phyloP scores from a whole-genome alignment of 2,113 vertebrate species.

The Columba janthina region DNA sequence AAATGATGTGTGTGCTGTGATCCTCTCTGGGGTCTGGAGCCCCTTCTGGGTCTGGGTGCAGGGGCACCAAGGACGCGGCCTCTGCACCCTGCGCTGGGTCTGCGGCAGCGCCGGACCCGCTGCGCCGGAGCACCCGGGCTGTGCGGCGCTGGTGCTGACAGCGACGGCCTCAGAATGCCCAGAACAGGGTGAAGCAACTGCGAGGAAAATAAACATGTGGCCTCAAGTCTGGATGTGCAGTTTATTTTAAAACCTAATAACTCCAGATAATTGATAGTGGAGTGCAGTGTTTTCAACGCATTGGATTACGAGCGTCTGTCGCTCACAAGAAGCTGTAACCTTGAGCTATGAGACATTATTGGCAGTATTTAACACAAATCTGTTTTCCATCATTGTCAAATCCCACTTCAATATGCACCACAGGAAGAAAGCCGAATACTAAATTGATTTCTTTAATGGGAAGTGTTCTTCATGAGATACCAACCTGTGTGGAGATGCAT shows the following conservation, averaged over 20 bases:
- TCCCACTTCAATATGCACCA: constrained; percentile 71
- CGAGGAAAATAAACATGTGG: constrained; percentile 3
- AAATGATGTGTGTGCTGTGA: background rate
- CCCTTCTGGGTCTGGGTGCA: background rate
- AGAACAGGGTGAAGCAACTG: background rate
- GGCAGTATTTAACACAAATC: constrained; percentile 77
- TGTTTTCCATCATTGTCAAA: constrained; percentile 77
- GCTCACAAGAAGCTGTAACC: constrained; percentile 66
- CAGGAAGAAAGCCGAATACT: constrained; percentile 64
- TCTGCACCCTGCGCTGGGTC: background rate
- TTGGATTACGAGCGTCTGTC: constrained; percentile 62
- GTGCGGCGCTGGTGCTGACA: background rate
- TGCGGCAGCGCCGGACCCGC: background rate
- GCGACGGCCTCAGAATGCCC: background rate
- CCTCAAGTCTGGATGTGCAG: background rate
- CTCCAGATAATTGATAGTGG: constrained; percentile 59
- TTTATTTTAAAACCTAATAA: constrained; percentile 55
- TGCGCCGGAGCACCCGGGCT: background rate
- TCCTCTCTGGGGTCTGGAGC: background rate
- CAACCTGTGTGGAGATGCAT: constrained; percentile 50
- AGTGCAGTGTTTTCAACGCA: constrained; percentile 25
- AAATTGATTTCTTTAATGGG: constrained; percentile 76
- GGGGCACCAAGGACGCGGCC: background rate
- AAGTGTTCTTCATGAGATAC: constrained; percentile 64
- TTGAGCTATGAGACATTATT: constrained; percentile 74